Base-by-base conservation (phyloP, 2,888 invertebrate genomes). In the Clusia tigrina region DNA sequence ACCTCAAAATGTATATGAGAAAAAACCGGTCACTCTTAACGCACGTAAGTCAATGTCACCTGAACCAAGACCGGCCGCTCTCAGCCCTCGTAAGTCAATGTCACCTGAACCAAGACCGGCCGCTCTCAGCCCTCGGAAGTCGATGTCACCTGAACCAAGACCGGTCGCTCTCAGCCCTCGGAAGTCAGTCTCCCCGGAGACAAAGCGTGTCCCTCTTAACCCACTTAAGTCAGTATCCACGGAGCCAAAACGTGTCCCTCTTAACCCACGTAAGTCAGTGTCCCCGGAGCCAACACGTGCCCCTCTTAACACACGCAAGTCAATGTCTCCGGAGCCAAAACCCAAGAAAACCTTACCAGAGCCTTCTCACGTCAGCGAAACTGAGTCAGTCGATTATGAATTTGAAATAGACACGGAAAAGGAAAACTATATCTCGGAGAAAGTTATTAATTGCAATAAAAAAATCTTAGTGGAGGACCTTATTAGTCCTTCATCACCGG, bases 361-460 rank as follows among this genome's bases (percentile, higher is more conserved):
- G 18, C 26, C 64, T 18, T 42, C 60, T 20, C 25, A 20, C 18
- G 37, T 23, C 6, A 56, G 61, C 2, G 62, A 63, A 3, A 56
- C 65, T 5, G 66, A 64, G 15, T 22, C 60, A 1, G 42, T 53
- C 2, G 48, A 56, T 42, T 38, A 48, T 12, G 57, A 56, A 17
- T 54, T 57, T 17, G 61, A 66, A 23, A 57, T 62, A 1, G 73
- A 71, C 18, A 58, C 59, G 0, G 60, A 64, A 20, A 26, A 60
- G 10, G 64, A 64, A 37, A 67, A 67, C 24, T 77, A 65, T 55
- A 64, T 77, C 0, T 69, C 76, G 17, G 76, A 78, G 26, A 78
- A 73, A 57, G 64, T 71, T 2, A 75, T 74, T 12, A 69, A 69
- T 42, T 77, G 71, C 60, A 69, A 67, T 56, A 67, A 59, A 9